These are phyloP conservation scores for Ephestia elutella DNA, from an alignment of 1,140 invertebrate genomes.

Conservation along the genomic window DNA sequence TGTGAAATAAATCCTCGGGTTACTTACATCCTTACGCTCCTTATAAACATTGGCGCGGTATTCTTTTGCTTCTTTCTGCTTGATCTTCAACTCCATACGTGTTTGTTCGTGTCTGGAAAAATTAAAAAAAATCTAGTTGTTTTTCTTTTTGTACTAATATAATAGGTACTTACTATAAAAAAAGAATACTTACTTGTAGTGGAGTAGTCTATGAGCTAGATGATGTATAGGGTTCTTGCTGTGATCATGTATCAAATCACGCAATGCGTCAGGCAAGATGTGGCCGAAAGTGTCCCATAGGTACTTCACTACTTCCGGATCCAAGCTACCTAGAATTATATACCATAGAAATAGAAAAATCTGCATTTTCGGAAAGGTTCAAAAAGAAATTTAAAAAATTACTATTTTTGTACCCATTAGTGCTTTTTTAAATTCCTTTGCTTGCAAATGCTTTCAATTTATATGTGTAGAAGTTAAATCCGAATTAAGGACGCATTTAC, in stretches of 20 bases:
- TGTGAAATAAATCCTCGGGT: neutral
- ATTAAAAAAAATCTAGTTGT: conserved; percentile 9
- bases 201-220: conserved; percentile 43
- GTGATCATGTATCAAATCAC: conserved; percentile 33
- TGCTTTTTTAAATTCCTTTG: no score
- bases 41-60: conserved; percentile 34
- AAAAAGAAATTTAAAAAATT: no score
- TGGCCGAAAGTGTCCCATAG: conserved; percentile 49
- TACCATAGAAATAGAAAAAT: conserved; percentile 1
- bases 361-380: no score
- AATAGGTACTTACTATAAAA: no score
- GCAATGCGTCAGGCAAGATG: conserved; percentile 38
- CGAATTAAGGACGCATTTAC: no score
- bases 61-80: conserved; percentile 29
- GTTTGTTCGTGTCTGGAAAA: conserved; percentile 32
- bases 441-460: no score
- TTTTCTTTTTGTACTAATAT: no score
- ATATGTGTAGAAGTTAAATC: no score
- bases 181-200: conserved; percentile 35
- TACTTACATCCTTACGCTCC: conserved; percentile 38
- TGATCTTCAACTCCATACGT: conserved; percentile 20
- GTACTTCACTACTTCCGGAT: conserved; percentile 38
- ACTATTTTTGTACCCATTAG: no score
- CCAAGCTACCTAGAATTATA: conserved; percentile 35
- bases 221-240: conserved; percentile 52